Conservation (phyloP, 1,140 invertebrate genomes). For the Drosophila seguyi region DNA sequence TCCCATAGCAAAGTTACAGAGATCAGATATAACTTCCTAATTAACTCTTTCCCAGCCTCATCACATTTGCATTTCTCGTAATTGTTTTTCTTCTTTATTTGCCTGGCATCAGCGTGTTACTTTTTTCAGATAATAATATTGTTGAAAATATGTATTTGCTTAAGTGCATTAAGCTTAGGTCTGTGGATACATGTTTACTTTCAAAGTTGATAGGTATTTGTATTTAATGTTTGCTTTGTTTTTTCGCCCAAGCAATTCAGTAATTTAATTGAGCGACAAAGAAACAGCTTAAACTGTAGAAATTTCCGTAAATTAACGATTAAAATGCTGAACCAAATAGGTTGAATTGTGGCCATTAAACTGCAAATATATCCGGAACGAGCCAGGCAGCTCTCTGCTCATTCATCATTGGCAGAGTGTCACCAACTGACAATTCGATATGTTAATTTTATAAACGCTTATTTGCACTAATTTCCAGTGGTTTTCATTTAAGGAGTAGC, state of each 20-base stretch:
- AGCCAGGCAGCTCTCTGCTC: neutral
- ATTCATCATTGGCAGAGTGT: slow-evolving; percentile 33
- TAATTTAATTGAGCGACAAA: slow-evolving; percentile 16
- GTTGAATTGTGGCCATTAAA: slow-evolving; percentile 2
- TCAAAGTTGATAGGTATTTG: neutral
- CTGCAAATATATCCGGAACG: slow-evolving; percentile 38
- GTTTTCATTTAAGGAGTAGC: slow-evolving; percentile 12
- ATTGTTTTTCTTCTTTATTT: slow-evolving; percentile 31
- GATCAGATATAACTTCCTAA: slow-evolving; percentile 14
- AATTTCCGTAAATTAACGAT: slow-evolving; percentile 18
- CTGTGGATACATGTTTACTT: slow-evolving; percentile 11
- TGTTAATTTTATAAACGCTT: slow-evolving; percentile 29
- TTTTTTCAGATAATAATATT: slow-evolving; percentile 17
- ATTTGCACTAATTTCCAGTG: slow-evolving; percentile 29
- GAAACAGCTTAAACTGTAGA: slow-evolving; percentile 11
- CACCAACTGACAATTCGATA: slow-evolving; percentile 16
- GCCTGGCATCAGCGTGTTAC: slow-evolving; percentile 11
- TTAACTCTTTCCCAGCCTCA: slow-evolving; percentile 30
- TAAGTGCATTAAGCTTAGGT: slow-evolving; percentile 11
- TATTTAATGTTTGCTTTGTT: neutral
- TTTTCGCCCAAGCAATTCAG: slow-evolving; percentile 5
- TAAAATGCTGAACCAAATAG: slow-evolving; percentile 7
- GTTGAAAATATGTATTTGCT: slow-evolving; percentile 35
- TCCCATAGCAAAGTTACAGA: neutral
- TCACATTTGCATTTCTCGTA: slow-evolving; percentile 33